Base-by-base conservation (phyloP, 2,888 invertebrate genomes). In the Mythimna albipuncta region DNA sequence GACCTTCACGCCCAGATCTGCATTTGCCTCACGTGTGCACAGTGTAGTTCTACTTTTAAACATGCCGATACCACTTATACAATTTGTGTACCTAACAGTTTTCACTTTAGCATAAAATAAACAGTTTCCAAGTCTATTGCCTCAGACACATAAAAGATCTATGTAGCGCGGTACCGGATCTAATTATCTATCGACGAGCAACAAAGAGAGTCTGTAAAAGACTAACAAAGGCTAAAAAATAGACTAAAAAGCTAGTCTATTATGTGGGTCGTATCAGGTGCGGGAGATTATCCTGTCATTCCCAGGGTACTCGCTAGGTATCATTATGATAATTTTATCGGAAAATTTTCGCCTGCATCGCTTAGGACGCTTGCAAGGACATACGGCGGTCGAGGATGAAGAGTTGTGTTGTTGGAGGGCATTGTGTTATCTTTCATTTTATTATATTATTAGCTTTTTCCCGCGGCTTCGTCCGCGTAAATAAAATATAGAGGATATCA, bases 321-420 rank as follows among this genome's bases (percentile, higher is more conserved):
- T 91, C 93, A 93, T 94, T 94, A 95, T 94, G 94, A 87, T 93
- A 95, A 95, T 95, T 94, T 94, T 94, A 94, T 94, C 90, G 94
- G 87, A 86, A 90, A 92, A 91, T 90, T 92, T 94, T 94, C 91
- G 89, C 93, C 87, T 90, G 90, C 90, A 90, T 85, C 84, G 90
- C 87, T 90, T 84, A 89, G 84, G 83, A 86, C 73, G 64, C 50
- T 55, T 47, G n/a, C 26, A 69, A 10, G 21, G 85, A 92, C 91
- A 92, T 84, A 93, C 83, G 10, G 41, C 10, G 2, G 10, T 26
- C 50, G 1, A 0, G 58, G n/a, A 54, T 69, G 55, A 26, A 54
- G 5, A 66, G 32, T 57, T 54, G 59, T 59, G 13, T 47, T 32
- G 16, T 71, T 61, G 19, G 13, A 21, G 10, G 35, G 19, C 7